Conservation (phyloP, 2,888 invertebrate species). For the Tipula vernalis region DNA sequence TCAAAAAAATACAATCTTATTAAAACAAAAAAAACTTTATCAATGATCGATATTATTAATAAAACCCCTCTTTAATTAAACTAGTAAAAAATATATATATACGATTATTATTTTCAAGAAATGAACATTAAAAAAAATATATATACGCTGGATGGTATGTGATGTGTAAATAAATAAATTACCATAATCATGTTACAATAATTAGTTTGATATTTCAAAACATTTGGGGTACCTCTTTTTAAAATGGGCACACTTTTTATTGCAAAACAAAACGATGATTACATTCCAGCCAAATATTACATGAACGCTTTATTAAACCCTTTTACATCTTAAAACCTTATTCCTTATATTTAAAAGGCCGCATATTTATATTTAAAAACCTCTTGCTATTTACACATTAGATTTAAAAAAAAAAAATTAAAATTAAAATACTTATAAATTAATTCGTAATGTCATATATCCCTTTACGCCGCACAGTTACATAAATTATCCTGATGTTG, state of each 20-base stretch:
- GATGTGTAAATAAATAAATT: background rate
- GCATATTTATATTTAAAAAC: background rate
- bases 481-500: background rate
- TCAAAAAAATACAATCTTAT: background rate
- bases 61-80: background rate
- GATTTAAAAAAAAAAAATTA: background rate
- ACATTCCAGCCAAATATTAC: background rate
- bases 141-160: background rate
- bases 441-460: constrained; percentile 11
- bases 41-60: background rate
- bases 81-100: background rate
- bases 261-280: background rate
- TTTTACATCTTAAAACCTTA: background rate
- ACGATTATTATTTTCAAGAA: background rate
- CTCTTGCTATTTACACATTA: background rate
- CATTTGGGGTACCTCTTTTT: background rate
- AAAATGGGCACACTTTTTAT: background rate
- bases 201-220: background rate
- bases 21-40: background rate
- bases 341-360: background rate
- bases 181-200: background rate
- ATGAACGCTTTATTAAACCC: background rate
- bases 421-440: constrained; percentile 13
- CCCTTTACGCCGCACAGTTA: background rate
- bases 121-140: background rate